Evolutionary conservation across 2,113 vertebrate species (phyloP), one percentile per base, ranked within the genome.

Genomic region (Eolophus roseicapilla): DNA sequence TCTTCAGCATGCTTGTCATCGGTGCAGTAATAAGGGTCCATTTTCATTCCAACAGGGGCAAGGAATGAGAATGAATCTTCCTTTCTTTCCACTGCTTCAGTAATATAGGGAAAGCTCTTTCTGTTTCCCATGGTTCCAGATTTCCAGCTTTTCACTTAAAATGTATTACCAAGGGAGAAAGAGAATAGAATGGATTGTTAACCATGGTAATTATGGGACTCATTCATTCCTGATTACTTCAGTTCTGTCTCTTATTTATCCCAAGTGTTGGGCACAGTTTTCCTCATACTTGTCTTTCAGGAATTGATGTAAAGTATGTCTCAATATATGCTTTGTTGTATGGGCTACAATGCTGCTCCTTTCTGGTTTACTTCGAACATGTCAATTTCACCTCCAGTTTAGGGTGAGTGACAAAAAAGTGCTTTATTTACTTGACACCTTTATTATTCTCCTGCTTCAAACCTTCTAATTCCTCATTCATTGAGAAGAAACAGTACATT

Each of bases 281-380:
- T 86, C 59, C 39, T 81, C 33, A 82, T 71, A 39, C 80, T 95
- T 67, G 31, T 94, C 88, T 93, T 96, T 93, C 86, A 93, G 71
- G 44, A 73, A 35, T 10, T 78, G 23, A 68, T 78, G 37, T 25
- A 82, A 92, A 82, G 21, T 37, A 41, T 46, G 37, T 46, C 60
- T 92, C 67, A 90, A 2, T 74, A 75, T 88, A 63, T 89, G 28
- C 73, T 91, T 75, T 95, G 47, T 41, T 92, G 19, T 71, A 18
- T 62, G 49, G 67, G 20, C 49, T 82, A 44, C 13, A 13, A 39
- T 52, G n/a, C 65, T 93, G 50, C n/a, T 88, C 7, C 57, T 70
- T 86, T 88, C 71, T 78, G 50, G 64, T 44, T 93, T 86, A 17
- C 43, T 82, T 81, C 49, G 67, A 94, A 89, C 17, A 5, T 44